Evolutionary conservation across 2,888 invertebrate genomes (phyloP), one percentile per base, ranked within the genome.

Genomic region (Chorisops tibialis): DNA sequence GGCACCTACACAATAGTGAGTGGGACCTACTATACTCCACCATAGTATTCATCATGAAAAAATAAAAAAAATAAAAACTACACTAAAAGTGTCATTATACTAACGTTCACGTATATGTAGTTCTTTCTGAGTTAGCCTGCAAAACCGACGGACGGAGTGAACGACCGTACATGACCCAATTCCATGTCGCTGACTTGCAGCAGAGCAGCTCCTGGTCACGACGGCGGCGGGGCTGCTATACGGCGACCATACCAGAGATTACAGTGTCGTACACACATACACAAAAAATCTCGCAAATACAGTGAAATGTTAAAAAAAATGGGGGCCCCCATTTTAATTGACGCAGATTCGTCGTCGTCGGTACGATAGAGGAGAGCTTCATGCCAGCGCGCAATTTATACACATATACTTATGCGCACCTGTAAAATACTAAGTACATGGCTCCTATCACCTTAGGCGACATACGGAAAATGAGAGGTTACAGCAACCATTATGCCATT

Each of bases 121-220:
- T 49, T 35, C 45, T 59, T 37, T 24, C 49, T 24, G 16, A 48
- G 16, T 24, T 24, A 24, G 49, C 39, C 38, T 61, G 68, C 69
- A 70, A 71, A 73, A 74, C 77, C 79, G 70, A 70, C 59, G 19
- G 16, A 71, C 72, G 52, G 64, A 67, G 78, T 79, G 79, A 79
- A 79, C 75, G 79, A 79, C 80, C 83, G 84, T 82, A 80, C 84
- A 82, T 84, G 85, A 85, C 85, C 85, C 79, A 84, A 81, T 83
- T 85, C 82, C 79, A 81, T 82, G 81, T 84, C 85, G 83, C 81
- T 85, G 83, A 85, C 85, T 77, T 76, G 70, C 61, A 51, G 38
- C n/a, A n/a, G n/a, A n/a, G 16, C 59, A 45, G 19, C 45, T 18
- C 14, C 30, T 38, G 41, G 21, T 59, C n/a, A 24, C 56, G 43